Conservation (phyloP, 53 echinoderm and acorn worm species). For the Luidia sarsii region DNA sequence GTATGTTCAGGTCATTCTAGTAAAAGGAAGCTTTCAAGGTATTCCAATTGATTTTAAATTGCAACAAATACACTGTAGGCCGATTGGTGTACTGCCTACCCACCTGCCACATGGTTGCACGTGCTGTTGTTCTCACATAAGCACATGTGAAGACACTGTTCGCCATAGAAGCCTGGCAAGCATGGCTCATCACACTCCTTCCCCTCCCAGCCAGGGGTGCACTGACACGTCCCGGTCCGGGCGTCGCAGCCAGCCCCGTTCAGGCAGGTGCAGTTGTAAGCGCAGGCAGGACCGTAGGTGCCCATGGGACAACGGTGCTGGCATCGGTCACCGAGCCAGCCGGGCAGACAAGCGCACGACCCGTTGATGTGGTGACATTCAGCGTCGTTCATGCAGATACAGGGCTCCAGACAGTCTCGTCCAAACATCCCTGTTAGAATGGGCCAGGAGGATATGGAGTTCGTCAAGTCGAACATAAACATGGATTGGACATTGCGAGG, state of each 20-base stretch:
- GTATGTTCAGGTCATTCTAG: no score
- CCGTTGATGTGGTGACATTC: conserved; percentile 53
- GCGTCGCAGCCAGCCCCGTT: conserved; percentile 65
- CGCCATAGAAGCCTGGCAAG: conserved; percentile 50
- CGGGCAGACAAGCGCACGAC: conserved; percentile 53
- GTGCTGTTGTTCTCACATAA: conserved; percentile 66
- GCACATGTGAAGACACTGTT: conserved; percentile 57
- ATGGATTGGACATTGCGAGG: no score
- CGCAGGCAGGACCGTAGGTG: conserved; percentile 54
- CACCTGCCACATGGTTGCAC: conserved; percentile 66
- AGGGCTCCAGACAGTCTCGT: conserved; percentile 50
- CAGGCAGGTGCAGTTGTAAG: conserved; percentile 46
- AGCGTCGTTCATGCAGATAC: conserved; percentile 55
- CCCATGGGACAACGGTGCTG: conserved; percentile 39
- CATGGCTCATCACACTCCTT: conserved; percentile 54
- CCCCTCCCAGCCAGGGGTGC: conserved; percentile 71
- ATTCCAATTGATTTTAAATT: no score
- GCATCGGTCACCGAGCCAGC: conserved; percentile 37
- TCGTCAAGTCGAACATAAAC: no score
- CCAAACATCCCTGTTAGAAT: conserved; percentile 69
- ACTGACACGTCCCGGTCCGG: conserved; percentile 64
- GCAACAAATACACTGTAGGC: no score
- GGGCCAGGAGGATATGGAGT: no score
- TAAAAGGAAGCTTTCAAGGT: no score
- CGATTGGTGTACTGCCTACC: no score